phyloP scores from a whole-genome alignment of 2,113 vertebrate genomes.

The Chionomys nivalis region DNA sequence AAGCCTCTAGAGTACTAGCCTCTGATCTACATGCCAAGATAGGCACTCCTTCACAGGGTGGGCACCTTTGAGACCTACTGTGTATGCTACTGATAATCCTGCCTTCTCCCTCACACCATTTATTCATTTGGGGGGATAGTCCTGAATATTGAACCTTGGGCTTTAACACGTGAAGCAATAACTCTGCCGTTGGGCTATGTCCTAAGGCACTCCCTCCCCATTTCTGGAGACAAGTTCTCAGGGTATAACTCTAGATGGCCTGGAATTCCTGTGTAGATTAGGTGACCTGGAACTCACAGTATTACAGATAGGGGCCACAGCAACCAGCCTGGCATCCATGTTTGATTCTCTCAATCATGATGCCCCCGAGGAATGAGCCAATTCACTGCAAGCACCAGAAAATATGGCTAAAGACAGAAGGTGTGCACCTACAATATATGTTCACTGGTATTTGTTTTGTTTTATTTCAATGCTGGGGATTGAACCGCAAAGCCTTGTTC shows the following conservation, averaged over 20 bases:
- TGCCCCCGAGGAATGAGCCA: background rate
- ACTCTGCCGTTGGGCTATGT: background rate
- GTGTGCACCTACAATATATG: background rate
- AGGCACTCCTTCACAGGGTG: background rate
- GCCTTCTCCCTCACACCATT: background rate
- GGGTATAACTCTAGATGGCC: background rate
- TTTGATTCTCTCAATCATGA: background rate
- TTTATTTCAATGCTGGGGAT: background rate
- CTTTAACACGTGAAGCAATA: rapidly evolving
- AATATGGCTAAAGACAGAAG: background rate
- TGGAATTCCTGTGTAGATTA: background rate
- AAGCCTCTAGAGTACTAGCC: background rate
- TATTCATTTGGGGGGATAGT: background rate
- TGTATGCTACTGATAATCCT: background rate
- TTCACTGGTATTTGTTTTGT: background rate
- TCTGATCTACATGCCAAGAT: background rate
- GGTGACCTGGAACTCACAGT: background rate
- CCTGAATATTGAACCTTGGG: background rate
- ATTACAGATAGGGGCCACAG: background rate
- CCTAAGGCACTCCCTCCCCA: background rate
- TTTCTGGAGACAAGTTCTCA: background rate
- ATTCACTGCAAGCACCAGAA: background rate
- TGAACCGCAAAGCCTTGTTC: background rate
- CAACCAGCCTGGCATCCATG: background rate
- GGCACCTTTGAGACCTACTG: background rate